phyloP scores from a whole-genome alignment of 2,888 invertebrate genomes.

The Iphiclides podalirius region DNA sequence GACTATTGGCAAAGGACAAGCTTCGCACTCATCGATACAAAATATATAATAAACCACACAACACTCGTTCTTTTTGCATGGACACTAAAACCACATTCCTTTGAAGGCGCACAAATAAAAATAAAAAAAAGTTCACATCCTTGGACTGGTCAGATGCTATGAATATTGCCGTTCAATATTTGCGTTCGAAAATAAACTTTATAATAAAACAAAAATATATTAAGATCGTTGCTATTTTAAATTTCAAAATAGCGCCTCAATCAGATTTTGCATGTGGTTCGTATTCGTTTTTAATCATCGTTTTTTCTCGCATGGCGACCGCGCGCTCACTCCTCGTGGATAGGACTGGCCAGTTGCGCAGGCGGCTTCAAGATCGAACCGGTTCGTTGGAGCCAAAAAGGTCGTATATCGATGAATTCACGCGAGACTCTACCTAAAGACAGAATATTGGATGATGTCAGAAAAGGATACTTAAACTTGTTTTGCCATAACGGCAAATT shows the following conservation, averaged over 20 bases:
- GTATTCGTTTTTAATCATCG: slow-evolving; percentile 61
- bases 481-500: slow-evolving; percentile 52
- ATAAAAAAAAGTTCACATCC: slow-evolving; percentile 58
- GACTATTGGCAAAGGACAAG: slow-evolving; percentile 44
- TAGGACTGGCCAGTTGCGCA: slow-evolving; percentile 39
- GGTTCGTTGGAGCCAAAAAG: slow-evolving; percentile 41
- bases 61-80: slow-evolving; percentile 59
- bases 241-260: slow-evolving; percentile 23
- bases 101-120: slow-evolving; percentile 41
- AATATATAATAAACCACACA: slow-evolving; percentile 46
- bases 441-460: slow-evolving; percentile 53
- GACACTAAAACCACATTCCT: slow-evolving; percentile 64
- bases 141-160: slow-evolving; percentile 49
- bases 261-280: slow-evolving; percentile 39
- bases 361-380: slow-evolving; percentile 27
- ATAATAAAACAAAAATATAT: slow-evolving; percentile 11
- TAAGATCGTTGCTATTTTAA: slow-evolving; percentile 12
- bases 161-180: slow-evolving; percentile 22
- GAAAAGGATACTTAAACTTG: slow-evolving; percentile 50
- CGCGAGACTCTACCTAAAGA: slow-evolving; percentile 35
- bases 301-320: slow-evolving; percentile 70
- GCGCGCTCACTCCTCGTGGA: slow-evolving; percentile 61
- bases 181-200: slow-evolving; percentile 3
- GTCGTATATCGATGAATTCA: slow-evolving; percentile 41
- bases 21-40: slow-evolving; percentile 46